Percentiles rank a stretch among this genome's conserved stretches.
These are phyloP conservation scores for Drepana arcuata DNA, from an alignment of 1,140 invertebrate species.

Conservation along the genomic window DNA sequence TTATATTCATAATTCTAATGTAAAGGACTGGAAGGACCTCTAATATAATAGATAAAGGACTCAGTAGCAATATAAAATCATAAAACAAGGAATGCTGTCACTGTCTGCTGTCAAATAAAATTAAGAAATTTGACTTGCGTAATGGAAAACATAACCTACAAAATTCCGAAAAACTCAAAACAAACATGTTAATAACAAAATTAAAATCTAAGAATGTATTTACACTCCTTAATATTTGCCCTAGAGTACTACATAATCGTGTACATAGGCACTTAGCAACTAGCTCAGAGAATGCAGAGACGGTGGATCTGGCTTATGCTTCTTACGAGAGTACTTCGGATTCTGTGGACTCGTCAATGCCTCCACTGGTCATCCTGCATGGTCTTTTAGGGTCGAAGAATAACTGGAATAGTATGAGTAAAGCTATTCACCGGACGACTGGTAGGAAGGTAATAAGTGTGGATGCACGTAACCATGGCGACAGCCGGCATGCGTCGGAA, in stretches of 20 bases:
- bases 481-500: constrained; percentile 84
- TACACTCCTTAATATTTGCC: constrained; percentile 10
- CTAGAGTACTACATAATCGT: constrained; percentile 10
- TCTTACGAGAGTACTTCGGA: constrained; percentile 54
- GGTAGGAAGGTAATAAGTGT: constrained; percentile 84
- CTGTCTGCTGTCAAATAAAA: constrained; percentile 17
- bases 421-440: constrained; percentile 79
- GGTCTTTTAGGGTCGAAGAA: constrained; percentile 89
- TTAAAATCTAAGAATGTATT: constrained; percentile 21
- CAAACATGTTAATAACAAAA: constrained; percentile 38
- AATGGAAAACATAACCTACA: constrained; percentile 16
- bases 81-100: too few relatives aligned
- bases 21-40: too few relatives aligned
- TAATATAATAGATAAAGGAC: too few relatives aligned
- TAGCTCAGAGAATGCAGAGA: constrained; percentile 35
- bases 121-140: constrained; percentile 13
- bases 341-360: constrained; percentile 20
- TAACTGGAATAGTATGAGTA: constrained; percentile 90
- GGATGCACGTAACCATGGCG: constrained; percentile 94
- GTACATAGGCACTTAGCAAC: constrained; percentile 14
- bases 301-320: constrained; percentile 60
- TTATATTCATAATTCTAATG: too few relatives aligned
- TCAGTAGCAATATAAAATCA: too few relatives aligned
- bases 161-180: constrained; percentile 22
- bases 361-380: constrained; percentile 89